Conservation (phyloP, 2,888 invertebrate species). For the Epinotia nisella region DNA sequence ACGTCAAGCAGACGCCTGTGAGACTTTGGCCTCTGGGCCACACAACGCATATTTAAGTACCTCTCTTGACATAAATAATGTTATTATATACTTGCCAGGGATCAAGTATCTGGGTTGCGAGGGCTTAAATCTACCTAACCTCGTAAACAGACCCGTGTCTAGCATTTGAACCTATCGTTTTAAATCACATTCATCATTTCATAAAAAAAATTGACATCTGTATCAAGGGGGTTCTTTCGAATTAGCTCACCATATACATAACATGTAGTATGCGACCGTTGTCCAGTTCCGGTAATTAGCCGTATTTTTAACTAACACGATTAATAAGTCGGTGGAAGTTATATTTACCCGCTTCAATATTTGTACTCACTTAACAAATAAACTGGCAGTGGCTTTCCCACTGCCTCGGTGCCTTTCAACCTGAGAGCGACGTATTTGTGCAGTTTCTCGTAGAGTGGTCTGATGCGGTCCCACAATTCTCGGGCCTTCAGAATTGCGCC, state of each 20-base stretch:
- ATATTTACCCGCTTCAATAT: neutral
- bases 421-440: slow-evolving; percentile 81
- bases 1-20: too few relatives aligned
- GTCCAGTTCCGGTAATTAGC: neutral
- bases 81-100: too few relatives aligned
- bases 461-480: slow-evolving; percentile 82
- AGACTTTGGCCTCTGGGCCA: too few relatives aligned
- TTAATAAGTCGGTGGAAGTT: neutral
- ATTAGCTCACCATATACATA: too few relatives aligned
- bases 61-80: too few relatives aligned
- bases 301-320: neutral
- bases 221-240: too few relatives aligned
- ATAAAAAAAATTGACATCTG: too few relatives aligned
- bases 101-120: too few relatives aligned
- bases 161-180: neutral
- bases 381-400: slow-evolving; percentile 77
- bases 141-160: too few relatives aligned
- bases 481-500: slow-evolving; percentile 79
- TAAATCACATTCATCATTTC: too few relatives aligned
- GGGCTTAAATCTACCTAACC: too few relatives aligned
- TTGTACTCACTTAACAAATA: slow-evolving; percentile 80
- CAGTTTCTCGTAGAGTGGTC: slow-evolving; percentile 82
- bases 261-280: neutral
- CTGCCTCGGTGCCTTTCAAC: slow-evolving; percentile 77
- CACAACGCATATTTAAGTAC: too few relatives aligned